Conservation (phyloP, 2,113 vertebrate genomes). For the Ctenodactylus gundi region DNA sequence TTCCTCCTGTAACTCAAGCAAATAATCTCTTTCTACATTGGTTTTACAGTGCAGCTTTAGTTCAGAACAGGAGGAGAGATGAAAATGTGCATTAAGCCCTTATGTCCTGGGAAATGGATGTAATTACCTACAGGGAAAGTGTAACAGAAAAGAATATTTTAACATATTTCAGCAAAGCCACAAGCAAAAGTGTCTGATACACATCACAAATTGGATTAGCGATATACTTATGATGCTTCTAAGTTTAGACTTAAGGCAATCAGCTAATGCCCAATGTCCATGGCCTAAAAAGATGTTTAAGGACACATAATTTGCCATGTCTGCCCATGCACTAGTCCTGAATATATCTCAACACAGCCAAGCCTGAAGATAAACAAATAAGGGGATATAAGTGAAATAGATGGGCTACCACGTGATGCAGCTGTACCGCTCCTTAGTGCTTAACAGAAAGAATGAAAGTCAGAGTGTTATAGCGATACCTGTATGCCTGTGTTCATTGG, state of each 20-base stretch:
- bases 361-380: background rate
- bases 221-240: background rate
- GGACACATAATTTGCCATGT: background rate
- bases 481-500: background rate
- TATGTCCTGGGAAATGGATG: background rate
- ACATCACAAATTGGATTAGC: background rate
- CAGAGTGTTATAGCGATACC: background rate
- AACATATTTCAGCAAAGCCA: background rate
- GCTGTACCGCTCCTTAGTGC: background rate
- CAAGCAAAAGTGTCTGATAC: background rate
- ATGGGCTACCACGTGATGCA: background rate
- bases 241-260: slow-evolving; percentile 16
- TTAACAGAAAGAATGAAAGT: background rate
- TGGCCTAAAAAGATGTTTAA: background rate
- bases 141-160: background rate
- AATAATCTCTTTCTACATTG: background rate
- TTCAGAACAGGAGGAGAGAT: background rate
- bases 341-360: background rate
- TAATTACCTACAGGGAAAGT: background rate
- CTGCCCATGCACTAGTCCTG: background rate
- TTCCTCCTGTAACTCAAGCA: background rate
- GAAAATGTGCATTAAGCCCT: background rate
- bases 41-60: background rate
- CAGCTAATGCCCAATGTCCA: background rate
- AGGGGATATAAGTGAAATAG: background rate